Percentiles rank a stretch among this genome's conserved stretches.
Conservation (phyloP, 2,113 vertebrate genomes). For the Mus pahari region DNA sequence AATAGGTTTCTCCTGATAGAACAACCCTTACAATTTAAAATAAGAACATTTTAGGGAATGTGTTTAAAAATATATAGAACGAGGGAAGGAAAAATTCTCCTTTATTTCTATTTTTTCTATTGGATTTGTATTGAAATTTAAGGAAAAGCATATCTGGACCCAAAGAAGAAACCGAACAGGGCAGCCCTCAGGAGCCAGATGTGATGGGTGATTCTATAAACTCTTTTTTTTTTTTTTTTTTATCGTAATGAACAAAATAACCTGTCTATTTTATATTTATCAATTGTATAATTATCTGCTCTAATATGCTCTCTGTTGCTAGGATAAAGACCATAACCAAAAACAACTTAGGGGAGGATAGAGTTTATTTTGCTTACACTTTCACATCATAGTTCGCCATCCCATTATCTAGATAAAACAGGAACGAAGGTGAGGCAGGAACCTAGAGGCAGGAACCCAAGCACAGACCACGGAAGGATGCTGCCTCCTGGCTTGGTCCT, state of each 20-base stretch:
- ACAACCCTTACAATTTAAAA: constrained; percentile 54
- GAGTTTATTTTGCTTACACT: not conserved
- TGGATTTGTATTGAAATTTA: constrained; percentile 50
- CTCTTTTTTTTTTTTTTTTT: not conserved
- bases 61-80: constrained; percentile 37
- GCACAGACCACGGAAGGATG: not conserved
- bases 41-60: constrained; percentile 25
- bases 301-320: not conserved
- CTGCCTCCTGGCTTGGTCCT: not conserved
- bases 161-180: not conserved
- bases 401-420: not conserved
- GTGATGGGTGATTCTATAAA: constrained; percentile 22
- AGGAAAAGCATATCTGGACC: not conserved
- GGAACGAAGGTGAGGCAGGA: not conserved
- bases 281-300: not conserved
- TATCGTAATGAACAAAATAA: constrained; percentile 51
- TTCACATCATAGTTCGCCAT: not conserved
- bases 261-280: not conserved
- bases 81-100: not conserved
- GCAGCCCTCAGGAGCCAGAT: not conserved
- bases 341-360: not conserved
- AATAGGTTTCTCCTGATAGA: constrained; percentile 55
- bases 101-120: constrained; percentile 43
- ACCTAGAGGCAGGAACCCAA: not conserved
- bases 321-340: not conserved